A percentile compares a stretch with the other conserved stretches of the same genome.
phyloP scores from a whole-genome alignment of 2,888 invertebrate species.

The Malthinus seriepunctatus region DNA sequence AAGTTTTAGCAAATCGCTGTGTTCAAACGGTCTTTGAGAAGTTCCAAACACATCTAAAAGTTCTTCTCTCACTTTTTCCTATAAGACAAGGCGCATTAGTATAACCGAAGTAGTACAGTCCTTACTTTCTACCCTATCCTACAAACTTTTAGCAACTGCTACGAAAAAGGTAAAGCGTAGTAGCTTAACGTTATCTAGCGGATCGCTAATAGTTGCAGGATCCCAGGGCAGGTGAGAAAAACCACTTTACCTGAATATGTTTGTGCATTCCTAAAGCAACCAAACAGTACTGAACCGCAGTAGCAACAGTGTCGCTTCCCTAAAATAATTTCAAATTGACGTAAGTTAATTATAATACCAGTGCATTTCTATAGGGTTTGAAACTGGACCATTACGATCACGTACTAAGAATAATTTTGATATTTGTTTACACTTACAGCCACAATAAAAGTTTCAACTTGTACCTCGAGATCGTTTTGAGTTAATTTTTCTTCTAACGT shows the following conservation, averaged over 20 bases:
- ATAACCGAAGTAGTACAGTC: no score
- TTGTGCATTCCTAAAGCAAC: neutral
- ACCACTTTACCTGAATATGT: neutral
- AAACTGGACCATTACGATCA: no score
- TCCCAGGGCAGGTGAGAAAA: no score
- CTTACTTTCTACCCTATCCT: no score
- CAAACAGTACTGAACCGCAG: neutral
- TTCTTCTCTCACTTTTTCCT: conserved; percentile 47
- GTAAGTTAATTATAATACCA: neutral
- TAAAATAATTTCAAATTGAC: no score
- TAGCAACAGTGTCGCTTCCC: neutral
- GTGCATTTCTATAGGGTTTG: no score
- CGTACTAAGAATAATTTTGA: no score
- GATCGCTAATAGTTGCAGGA: no score
- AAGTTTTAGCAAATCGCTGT: conserved; percentile 44
- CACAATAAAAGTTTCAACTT: neutral
- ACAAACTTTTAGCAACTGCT: no score
- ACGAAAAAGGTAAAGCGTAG: no score
- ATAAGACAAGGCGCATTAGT: no score
- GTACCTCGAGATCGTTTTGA: neutral
- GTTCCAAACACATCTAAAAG: conserved; percentile 43
- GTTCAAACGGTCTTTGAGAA: conserved; percentile 30
- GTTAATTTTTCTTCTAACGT: neutral
- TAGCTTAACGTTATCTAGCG: no score
- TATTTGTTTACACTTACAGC: neutral